Evolutionary conservation across 2,888 invertebrate species (phyloP).

Genomic region (Apeira syringaria): DNA sequence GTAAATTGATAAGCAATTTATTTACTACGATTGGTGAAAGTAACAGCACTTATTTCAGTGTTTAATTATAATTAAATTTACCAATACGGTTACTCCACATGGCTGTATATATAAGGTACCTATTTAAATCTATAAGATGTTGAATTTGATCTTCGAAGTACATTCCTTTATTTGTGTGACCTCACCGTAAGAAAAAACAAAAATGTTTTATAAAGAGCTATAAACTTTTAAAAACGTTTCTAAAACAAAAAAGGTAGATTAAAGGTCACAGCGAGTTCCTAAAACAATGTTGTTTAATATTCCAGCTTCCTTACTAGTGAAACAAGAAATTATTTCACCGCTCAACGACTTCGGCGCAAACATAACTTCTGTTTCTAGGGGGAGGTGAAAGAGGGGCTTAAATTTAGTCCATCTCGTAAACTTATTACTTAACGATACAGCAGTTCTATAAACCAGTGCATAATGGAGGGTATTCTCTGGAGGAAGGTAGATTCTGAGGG

Average conservation of each 20-base stretch:
- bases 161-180: no score
- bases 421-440: slow-evolving; percentile 16
- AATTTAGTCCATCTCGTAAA: slow-evolving; percentile 27
- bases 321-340: slow-evolving; percentile 3
- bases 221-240: neutral
- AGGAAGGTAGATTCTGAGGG: no score
- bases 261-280: neutral
- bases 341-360: slow-evolving; percentile 14
- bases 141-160: no score
- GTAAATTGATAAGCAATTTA: no score
- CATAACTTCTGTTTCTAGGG: slow-evolving; percentile 23
- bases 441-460: slow-evolving; percentile 11
- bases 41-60: no score
- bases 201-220: neutral
- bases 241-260: neutral
- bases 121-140: no score
- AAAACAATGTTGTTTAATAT: slow-evolving; percentile 1
- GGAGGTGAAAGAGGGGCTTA: slow-evolving; percentile 24
- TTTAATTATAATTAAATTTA: no score
- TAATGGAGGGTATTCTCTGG: slow-evolving; percentile 7
- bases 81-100: no score
- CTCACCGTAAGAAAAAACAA: neutral
- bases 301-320: neutral
- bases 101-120: no score
- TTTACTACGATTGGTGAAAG: no score